Evolutionary conservation across 2,797 vertebrate species (phyloP).

Genomic region (Poeciliopsis gracilis): DNA sequence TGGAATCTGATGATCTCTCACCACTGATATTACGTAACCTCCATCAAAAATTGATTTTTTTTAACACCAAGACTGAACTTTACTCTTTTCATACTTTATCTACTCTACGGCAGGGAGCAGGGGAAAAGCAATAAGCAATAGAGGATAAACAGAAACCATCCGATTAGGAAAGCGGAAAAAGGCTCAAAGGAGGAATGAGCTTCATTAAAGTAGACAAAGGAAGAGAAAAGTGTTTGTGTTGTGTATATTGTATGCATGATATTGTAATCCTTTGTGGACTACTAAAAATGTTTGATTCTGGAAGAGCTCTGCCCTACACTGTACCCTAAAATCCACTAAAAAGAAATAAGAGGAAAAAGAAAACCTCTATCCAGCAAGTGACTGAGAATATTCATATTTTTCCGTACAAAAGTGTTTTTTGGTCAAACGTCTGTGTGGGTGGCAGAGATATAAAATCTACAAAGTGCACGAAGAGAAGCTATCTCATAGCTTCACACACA

Average conservation of each 20-base stretch:
- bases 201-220: slow-evolving; percentile 37
- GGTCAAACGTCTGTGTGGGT: slow-evolving; percentile 78
- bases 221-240: slow-evolving; percentile 41
- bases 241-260: slow-evolving; percentile 54
- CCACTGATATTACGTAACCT: slow-evolving; percentile 55
- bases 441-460: slow-evolving; percentile 81
- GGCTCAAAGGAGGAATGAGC: slow-evolving; percentile 33
- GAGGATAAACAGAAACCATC: slow-evolving; percentile 31
- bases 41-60: slow-evolving; percentile 48
- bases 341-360: slow-evolving; percentile 64
- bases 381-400: slow-evolving; percentile 66
- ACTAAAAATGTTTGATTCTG: slow-evolving; percentile 53
- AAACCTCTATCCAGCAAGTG: slow-evolving; percentile 70
- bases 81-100: slow-evolving; percentile 59
- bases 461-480: slow-evolving; percentile 80
- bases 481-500: slow-evolving; percentile 72
- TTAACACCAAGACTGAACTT: slow-evolving; percentile 59
- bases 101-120: slow-evolving; percentile 52
- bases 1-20: slow-evolving; percentile 45
- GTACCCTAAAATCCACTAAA: slow-evolving; percentile 59
- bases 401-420: slow-evolving; percentile 78
- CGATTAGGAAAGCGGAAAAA: slow-evolving; percentile 30
- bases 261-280: slow-evolving; percentile 49
- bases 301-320: slow-evolving; percentile 37
- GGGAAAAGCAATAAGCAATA: slow-evolving; percentile 27